Conservation (phyloP, 2,888 invertebrate genomes). For the Drosophila emarginata region DNA sequence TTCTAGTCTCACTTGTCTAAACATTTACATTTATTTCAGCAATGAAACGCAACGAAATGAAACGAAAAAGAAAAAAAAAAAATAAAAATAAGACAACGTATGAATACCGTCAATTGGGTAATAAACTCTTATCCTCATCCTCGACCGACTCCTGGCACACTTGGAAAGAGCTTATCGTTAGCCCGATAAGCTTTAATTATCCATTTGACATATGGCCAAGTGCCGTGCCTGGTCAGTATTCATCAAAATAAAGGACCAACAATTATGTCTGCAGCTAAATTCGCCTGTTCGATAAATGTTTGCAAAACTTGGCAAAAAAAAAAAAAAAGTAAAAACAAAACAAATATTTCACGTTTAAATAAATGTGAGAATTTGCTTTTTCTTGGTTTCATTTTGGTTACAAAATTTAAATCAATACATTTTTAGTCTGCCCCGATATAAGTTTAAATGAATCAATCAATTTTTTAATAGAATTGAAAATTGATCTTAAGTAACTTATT, state of each 20-base stretch:
- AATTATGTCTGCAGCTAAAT: neutral
- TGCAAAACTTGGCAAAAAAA: neutral
- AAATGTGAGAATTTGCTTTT: no score
- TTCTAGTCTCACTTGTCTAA: conserved; percentile 62
- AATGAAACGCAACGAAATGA: conserved; percentile 64
- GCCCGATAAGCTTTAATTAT: conserved; percentile 42
- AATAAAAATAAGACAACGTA: neutral
- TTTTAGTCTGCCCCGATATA: no score
- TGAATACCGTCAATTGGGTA: neutral
- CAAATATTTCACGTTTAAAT: no score
- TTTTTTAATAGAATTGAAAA: no score
- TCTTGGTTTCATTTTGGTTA: no score
- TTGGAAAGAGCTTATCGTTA: conserved; percentile 1
- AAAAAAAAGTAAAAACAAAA: no score
- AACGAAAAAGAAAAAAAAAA: conserved; percentile 1
- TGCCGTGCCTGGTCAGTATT: conserved; percentile 60
- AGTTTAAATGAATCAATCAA: no score
- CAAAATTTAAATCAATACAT: no score
- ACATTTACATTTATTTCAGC: conserved; percentile 72
- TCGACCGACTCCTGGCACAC: neutral
- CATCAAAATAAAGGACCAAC: conserved; percentile 2
- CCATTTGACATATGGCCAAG: conserved; percentile 49
- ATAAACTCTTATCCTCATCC: neutral
- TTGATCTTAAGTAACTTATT: no score
- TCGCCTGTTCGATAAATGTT: conserved; percentile 16